Conservation (phyloP, 2,797 vertebrate species). For the Phoeniculus purpureus region DNA sequence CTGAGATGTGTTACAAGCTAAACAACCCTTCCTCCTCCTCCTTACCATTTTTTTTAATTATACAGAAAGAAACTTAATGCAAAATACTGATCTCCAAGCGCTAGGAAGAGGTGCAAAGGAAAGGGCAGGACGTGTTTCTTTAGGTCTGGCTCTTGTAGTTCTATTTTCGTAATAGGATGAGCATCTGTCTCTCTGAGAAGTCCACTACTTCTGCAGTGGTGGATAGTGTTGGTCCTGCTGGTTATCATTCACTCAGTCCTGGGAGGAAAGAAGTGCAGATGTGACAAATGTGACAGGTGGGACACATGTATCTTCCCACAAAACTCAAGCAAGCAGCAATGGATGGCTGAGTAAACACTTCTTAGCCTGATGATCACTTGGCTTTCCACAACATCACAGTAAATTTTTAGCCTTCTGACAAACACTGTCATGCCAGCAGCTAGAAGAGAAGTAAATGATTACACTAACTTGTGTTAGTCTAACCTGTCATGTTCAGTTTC, state of each 20-base stretch:
- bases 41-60: not conserved
- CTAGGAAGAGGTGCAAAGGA: not conserved
- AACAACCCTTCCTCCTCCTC: not conserved
- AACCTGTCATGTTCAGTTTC: not conserved
- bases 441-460: not conserved
- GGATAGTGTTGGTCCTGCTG: not conserved
- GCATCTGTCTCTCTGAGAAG: not conserved
- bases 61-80: not conserved
- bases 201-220: not conserved
- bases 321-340: not conserved
- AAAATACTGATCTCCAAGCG: not conserved
- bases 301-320: not conserved
- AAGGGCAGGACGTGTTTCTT: not conserved
- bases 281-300: not conserved
- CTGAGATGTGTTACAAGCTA: not conserved
- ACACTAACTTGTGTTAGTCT: not conserved
- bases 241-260: not conserved
- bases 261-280: not conserved
- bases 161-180: not conserved
- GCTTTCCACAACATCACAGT: not conserved
- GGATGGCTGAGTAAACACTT: not conserved
- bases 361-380: not conserved
- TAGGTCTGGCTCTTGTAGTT: not conserved
- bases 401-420: not conserved
- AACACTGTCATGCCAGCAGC: not conserved